These are phyloP conservation scores for Tenthredo distinguenda DNA, from an alignment of 2,888 invertebrate genomes.

Conservation along the genomic window DNA sequence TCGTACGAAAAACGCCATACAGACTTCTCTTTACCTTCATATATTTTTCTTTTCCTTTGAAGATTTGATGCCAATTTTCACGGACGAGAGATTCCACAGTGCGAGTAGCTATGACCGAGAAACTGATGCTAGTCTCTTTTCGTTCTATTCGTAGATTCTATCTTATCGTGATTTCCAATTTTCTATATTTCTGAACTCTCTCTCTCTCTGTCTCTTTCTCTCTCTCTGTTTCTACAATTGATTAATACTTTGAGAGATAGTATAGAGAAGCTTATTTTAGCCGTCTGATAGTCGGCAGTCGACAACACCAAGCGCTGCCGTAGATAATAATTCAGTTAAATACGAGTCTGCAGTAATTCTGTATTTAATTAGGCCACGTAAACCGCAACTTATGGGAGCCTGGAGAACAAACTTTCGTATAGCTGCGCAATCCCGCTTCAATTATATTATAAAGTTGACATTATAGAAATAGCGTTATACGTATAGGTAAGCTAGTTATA, in stretches of 20 bases:
- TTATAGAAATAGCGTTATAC: background rate
- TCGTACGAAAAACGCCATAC: background rate
- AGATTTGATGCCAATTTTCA: background rate
- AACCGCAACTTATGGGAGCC: conserved; percentile 10
- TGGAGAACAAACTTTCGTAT: conserved; percentile 23
- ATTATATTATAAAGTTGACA: conserved; percentile 16
- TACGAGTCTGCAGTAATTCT: conserved; percentile 17
- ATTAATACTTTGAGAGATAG: background rate
- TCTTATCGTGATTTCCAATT: background rate
- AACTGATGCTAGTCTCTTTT: background rate
- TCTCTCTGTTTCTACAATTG: background rate
- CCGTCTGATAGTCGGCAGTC: background rate
- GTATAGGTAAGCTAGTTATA: background rate
- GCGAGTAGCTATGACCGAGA: background rate
- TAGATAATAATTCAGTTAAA: conserved; percentile 23
- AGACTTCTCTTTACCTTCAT: background rate
- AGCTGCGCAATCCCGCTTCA: background rate
- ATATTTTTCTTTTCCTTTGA: background rate
- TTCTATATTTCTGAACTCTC: background rate
- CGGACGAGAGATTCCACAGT: background rate
- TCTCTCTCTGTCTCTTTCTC: no score
- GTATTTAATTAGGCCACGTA: conserved; percentile 30
- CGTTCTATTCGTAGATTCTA: background rate
- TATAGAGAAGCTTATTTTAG: background rate
- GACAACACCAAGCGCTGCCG: background rate